Evolutionary conservation across 2,797 vertebrate genomes (phyloP).

Genomic region (Prunella strophiata): DNA sequence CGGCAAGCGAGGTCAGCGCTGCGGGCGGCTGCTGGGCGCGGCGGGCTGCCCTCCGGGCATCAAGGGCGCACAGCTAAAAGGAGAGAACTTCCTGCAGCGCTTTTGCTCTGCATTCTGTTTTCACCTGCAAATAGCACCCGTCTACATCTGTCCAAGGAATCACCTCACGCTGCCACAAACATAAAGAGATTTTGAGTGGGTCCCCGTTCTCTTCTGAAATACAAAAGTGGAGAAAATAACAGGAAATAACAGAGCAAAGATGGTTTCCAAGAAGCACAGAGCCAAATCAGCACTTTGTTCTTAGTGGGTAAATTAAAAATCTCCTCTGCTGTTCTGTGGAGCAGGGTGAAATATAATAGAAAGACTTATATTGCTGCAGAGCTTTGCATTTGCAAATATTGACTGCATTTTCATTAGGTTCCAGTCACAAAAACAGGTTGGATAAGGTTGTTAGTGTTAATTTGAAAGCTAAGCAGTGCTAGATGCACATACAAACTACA

Average conservation of each 20-base stretch:
- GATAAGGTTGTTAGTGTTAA: neutral
- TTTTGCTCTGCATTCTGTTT: neutral
- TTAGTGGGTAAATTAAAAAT: neutral
- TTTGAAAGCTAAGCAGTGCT: neutral
- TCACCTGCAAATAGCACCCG: neutral
- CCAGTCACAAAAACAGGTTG: neutral
- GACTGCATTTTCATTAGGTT: neutral
- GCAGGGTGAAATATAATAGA: neutral
- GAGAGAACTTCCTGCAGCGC: neutral
- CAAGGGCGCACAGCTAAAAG: neutral
- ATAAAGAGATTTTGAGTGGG: neutral
- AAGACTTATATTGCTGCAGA: neutral
- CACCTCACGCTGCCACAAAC: neutral
- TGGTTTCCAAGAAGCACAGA: neutral
- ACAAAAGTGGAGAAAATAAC: neutral
- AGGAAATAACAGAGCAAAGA: constrained; percentile 37
- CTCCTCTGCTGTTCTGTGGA: neutral
- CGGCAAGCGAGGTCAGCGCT: neutral
- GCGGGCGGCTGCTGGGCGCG: neutral
- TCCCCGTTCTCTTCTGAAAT: neutral
- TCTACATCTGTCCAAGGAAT: neutral
- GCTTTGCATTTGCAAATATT: constrained; percentile 8
- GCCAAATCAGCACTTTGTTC: constrained; percentile 32
- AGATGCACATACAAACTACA: neutral
- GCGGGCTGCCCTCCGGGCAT: fast-evolving